These are phyloP conservation scores for Oncorhynchus masou DNA, from an alignment of 2,113 vertebrate species.

Conservation along the genomic window DNA sequence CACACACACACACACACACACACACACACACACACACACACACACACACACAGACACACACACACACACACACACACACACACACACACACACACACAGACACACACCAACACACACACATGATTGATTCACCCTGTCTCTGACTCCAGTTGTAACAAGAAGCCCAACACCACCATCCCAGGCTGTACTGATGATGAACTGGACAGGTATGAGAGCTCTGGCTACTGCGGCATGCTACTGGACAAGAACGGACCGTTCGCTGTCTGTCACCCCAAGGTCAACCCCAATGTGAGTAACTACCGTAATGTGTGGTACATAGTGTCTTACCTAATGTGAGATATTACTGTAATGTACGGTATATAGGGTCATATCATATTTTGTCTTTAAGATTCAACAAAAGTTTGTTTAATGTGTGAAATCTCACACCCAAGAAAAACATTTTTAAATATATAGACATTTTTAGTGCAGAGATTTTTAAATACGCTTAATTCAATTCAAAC, in stretches of 20 bases:
- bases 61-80: neutral
- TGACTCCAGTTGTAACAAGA: constrained; percentile 66
- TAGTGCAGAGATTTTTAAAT: too few relatives aligned
- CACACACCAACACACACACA: neutral
- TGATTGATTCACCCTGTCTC: neutral
- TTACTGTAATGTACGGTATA: too few relatives aligned
- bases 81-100: too few relatives aligned
- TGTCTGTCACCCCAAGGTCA: constrained; percentile 55
- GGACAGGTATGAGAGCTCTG: constrained; percentile 67
- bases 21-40: too few relatives aligned
- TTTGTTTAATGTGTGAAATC: too few relatives aligned
- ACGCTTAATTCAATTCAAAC: too few relatives aligned
- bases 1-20: too few relatives aligned
- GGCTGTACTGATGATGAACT: constrained; percentile 62
- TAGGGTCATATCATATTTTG: too few relatives aligned
- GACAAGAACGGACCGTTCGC: constrained; percentile 63
- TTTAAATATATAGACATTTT: too few relatives aligned
- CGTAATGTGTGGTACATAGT: neutral
- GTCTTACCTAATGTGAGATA: too few relatives aligned
- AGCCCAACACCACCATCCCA: constrained; percentile 58
- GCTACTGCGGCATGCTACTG: constrained; percentile 68
- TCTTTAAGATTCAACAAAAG: too few relatives aligned
- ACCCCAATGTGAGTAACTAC: constrained; percentile 64
- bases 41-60: neutral
- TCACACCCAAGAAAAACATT: too few relatives aligned